These are phyloP conservation scores for Nineta flava DNA, from an alignment of 2,888 invertebrate genomes.

Conservation along the genomic window DNA sequence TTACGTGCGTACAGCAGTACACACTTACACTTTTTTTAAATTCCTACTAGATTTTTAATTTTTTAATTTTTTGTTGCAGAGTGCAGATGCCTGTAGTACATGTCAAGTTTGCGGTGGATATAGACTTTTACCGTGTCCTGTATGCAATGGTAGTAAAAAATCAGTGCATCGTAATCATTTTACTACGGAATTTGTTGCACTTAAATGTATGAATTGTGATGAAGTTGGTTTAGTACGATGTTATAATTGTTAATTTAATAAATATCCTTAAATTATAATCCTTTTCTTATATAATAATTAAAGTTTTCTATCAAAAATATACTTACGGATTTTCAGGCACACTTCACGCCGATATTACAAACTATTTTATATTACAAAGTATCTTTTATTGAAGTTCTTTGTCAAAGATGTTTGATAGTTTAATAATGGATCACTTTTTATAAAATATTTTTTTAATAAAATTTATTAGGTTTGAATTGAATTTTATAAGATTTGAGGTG, in stretches of 20 bases:
- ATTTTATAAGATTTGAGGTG: no score
- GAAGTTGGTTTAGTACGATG: conserved; percentile 87
- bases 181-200: conserved; percentile 82
- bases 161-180: conserved; percentile 88
- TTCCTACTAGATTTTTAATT: no score
- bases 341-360: neutral
- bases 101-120: conserved; percentile 88
- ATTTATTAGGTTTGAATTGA: no score
- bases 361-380: neutral
- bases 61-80: conserved; percentile 41
- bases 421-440: no score
- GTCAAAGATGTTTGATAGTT: no score
- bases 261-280: neutral
- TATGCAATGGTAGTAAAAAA: conserved; percentile 93
- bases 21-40: no score
- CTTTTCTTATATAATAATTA: no score
- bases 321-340: no score
- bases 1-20: no score
- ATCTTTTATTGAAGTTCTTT: no score
- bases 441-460: no score
- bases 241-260: conserved; percentile 49
- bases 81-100: conserved; percentile 60
- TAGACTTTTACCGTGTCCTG: conserved; percentile 74
- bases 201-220: conserved; percentile 91
- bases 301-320: neutral